Base-by-base conservation (phyloP, 2,113 vertebrate genomes). In the Amphiprion percula region DNA sequence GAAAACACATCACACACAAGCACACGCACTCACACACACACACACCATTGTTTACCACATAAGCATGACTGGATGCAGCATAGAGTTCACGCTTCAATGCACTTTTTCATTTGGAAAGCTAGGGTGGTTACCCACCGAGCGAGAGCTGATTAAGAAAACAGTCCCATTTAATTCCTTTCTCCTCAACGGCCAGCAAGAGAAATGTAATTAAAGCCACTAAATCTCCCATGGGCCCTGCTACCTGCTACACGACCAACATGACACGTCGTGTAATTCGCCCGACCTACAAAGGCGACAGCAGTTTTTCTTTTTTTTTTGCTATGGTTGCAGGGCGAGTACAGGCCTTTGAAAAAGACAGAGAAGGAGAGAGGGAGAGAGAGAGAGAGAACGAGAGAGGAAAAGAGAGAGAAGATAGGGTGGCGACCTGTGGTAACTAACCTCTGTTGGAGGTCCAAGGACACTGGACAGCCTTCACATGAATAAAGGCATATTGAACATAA, bases 171-270 rank as follows among this genome's bases (percentile, higher is more conserved):
- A 94, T 95, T 94, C 89, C 85, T 87, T 91, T 93, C 90, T 94
- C 89, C 88, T 89, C 87, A 86, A 93, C 77, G 87, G 91, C 88
- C 87, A 77, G 88, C 90, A 88, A 92, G 85, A 93, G 88, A 93
- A 93, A 93, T 94, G 93, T 95, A 94, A 94, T 94, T 94, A 94
- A 94, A 94, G 89, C 85, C 87, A 89, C 87, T 91, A 92, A 89
- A 92, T 87, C 91, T 92, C 91, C 89, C 88, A 77, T 68, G 91
- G 89, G 94, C 82, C 86, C 59, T 67, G 80, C 87, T 92, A 93
- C 90, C 91, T 93, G 92, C 88, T 88, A 87, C 86, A 91, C 47
- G 58, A 82, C 82, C 87, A 87, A 92, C 92, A 90, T 90, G 89
- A 90, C 91, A 93, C 82, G 80, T 88, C 71, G 86, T 94, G 92